A percentile compares a stretch with the other conserved stretches of the same genome.
Evolutionary conservation across 1,140 invertebrate genomes (phyloP).

Genomic region (Hyles vespertilio): DNA sequence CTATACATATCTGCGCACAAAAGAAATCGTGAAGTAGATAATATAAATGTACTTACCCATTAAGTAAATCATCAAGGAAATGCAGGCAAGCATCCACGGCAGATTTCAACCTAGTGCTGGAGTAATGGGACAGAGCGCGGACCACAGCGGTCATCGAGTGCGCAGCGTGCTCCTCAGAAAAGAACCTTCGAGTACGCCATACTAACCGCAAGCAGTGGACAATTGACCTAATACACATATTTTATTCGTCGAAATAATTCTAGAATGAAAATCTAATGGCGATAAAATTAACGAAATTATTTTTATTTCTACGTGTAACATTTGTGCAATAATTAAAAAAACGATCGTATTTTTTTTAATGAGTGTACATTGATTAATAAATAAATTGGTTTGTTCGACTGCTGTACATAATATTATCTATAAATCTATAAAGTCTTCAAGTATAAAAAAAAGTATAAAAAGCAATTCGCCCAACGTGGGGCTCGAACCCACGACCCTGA

Average conservation of each 20-base stretch:
- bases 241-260: not conserved
- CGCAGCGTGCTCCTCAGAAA: slow-evolving; percentile 50
- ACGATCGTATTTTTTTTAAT: no score
- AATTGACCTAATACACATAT: slow-evolving; percentile 25
- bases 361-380: no score
- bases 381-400: no score
- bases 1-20: no score
- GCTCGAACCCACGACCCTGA: no score
- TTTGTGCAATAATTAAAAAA: no score
- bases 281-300: not conserved
- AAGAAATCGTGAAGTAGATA: not conserved
- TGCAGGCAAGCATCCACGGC: slow-evolving; percentile 50
- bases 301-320: no score
- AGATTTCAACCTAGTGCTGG: slow-evolving; percentile 30
- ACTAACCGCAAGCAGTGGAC: slow-evolving; percentile 49
- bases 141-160: slow-evolving; percentile 47
- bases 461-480: no score
- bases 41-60: slow-evolving; percentile 36
- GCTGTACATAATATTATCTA: no score
- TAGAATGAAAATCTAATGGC: not conserved
- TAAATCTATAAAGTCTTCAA: no score
- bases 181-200: slow-evolving; percentile 45
- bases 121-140: slow-evolving; percentile 45
- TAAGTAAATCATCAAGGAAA: slow-evolving; percentile 56
- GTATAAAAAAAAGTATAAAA: no score